phyloP scores from a whole-genome alignment of 37 sponge, comb jelly and placozoan genomes.

The Dysidea cf. avara region DNA sequence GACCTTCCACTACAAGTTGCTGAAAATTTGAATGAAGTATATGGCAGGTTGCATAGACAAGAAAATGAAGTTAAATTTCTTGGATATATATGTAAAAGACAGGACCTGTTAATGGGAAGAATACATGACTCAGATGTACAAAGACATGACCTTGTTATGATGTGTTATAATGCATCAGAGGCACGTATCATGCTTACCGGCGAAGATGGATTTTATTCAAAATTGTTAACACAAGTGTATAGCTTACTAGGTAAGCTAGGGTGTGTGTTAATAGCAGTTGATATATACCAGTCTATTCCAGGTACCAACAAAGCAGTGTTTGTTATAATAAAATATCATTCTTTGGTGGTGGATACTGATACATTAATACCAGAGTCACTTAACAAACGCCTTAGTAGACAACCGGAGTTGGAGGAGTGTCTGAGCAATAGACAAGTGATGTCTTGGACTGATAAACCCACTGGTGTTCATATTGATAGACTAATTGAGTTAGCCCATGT shows the following conservation, averaged over 20 bases:
- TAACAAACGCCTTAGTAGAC: constrained; percentile 31
- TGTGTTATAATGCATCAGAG: constrained; percentile 96
- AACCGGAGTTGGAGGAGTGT: constrained; percentile 49
- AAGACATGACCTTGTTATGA: constrained; percentile 65
- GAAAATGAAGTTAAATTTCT: constrained; percentile 37
- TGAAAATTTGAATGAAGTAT: background rate
- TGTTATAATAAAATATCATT: constrained; percentile 50
- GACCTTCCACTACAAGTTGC: constrained; percentile 67
- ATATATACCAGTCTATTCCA: constrained; percentile 19
- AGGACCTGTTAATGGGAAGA: constrained; percentile 48
- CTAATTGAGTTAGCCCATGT: constrained; percentile 45
- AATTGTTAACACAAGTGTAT: constrained; percentile 58
- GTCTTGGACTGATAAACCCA: constrained; percentile 68
- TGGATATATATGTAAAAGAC: constrained; percentile 54
- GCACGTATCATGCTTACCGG: constrained; percentile 88
- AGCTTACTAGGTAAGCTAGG: constrained; percentile 38
- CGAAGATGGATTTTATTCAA: constrained; percentile 79
- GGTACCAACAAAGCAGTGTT: constrained; percentile 79
- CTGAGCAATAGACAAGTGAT: constrained; percentile 58
- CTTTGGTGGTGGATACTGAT: background rate
- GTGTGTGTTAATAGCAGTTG: background rate
- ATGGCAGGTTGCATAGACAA: no score
- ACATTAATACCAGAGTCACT: constrained; percentile 34
- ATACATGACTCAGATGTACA: constrained; percentile 53
- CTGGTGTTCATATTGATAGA: constrained; percentile 40